Percentiles rank a stretch among this genome's conserved stretches.
phyloP scores from a whole-genome alignment of 2,797 vertebrate species.

The Lagocephalus sceleratus region DNA sequence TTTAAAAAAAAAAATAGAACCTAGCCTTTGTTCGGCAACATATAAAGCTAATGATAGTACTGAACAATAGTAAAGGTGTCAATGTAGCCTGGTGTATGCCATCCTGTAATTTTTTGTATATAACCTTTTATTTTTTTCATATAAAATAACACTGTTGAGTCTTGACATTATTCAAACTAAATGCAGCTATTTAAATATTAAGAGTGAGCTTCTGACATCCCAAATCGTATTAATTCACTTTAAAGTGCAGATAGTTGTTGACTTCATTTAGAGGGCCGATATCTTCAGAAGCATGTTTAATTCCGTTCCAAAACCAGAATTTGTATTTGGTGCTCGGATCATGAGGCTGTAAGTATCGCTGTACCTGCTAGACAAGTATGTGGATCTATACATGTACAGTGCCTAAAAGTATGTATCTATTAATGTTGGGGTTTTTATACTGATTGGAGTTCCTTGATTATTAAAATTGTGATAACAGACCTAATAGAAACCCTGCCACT shows the following conservation, averaged over 20 bases:
- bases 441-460: constrained; percentile 16
- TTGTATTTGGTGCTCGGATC: constrained; percentile 16
- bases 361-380: constrained; percentile 14
- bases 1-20: background rate
- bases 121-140: constrained; percentile 68
- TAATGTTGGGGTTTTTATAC: constrained; percentile 20
- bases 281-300: constrained; percentile 10
- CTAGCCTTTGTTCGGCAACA: background rate
- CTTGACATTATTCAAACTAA: constrained; percentile 6
- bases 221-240: constrained; percentile 1
- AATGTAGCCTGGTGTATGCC: constrained; percentile 72
- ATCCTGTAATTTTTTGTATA: constrained; percentile 89
- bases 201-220: background rate
- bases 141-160: constrained; percentile 46
- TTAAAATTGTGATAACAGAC: constrained; percentile 22
- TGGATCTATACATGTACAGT: constrained; percentile 22
- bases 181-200: constrained; percentile 5
- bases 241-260: constrained; percentile 1
- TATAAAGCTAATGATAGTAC: constrained; percentile 59
- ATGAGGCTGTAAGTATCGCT: constrained; percentile 9
- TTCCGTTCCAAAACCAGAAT: constrained; percentile 1
- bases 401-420: constrained; percentile 13
- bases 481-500: background rate
- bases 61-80: constrained; percentile 74
- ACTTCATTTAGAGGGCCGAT: background rate